Evolutionary conservation across 2,888 invertebrate species (phyloP).

Genomic region (Epistrophe grossulariae): DNA sequence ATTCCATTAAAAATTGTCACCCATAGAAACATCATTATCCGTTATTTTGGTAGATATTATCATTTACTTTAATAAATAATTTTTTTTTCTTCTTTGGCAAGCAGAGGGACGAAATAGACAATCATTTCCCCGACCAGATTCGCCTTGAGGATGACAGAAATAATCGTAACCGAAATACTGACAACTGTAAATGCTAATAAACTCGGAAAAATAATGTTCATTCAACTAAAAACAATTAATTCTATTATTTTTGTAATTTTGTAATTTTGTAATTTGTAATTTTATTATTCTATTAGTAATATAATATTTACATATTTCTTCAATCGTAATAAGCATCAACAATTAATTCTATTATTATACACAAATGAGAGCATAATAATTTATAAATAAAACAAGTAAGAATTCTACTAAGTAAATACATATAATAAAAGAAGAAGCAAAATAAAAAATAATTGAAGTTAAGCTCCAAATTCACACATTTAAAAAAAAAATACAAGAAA

Average conservation of each 20-base stretch:
- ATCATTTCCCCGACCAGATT: slow-evolving; percentile 99
- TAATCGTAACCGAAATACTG: slow-evolving; percentile 89
- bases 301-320: too few species aligned
- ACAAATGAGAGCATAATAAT: slow-evolving; percentile 55
- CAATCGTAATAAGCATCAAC: too few species aligned
- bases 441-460: slow-evolving; percentile 36
- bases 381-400: slow-evolving; percentile 55
- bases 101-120: slow-evolving; percentile 92
- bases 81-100: slow-evolving; percentile 77
- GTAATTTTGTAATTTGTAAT: too few species aligned
- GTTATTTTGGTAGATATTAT: too few species aligned
- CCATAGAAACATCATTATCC: not conserved
- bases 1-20: not conserved
- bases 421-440: slow-evolving; percentile 6
- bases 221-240: slow-evolving; percentile 66
- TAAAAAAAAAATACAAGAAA: slow-evolving; percentile 27
- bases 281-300: too few species aligned
- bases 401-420: slow-evolving; percentile 65
- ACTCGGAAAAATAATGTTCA: slow-evolving; percentile 62
- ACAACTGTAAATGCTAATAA: slow-evolving; percentile 90
- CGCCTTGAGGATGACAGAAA: slow-evolving; percentile 91
- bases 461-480: slow-evolving; percentile 55
- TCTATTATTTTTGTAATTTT: too few species aligned
- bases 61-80: not conserved
- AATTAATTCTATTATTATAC: slow-evolving; percentile 62